Percentiles rank a stretch among this genome's conserved stretches.
These are phyloP conservation scores for Lampris megalopsis DNA, from an alignment of 2,113 vertebrate genomes.

Conservation along the genomic window DNA sequence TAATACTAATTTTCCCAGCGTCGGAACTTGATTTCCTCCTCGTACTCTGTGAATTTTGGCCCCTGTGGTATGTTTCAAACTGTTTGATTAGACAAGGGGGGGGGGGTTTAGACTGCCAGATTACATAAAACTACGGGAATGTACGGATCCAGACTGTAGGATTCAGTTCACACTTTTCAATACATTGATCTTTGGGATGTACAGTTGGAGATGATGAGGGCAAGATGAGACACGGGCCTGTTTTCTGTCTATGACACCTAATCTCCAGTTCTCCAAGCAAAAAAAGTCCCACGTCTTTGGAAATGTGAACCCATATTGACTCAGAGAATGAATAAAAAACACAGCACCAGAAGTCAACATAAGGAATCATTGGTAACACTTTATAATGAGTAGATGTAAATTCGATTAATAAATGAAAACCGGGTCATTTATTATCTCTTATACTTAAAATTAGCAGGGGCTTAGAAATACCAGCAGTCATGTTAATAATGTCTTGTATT, in stretches of 20 bases:
- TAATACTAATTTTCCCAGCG: conserved; percentile 58
- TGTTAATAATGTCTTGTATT: too few relatives aligned
- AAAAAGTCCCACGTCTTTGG: conserved; percentile 7
- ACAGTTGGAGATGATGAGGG: not conserved
- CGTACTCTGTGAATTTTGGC: conserved; percentile 16
- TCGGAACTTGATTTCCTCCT: conserved; percentile 52
- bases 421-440: too few relatives aligned
- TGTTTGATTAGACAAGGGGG: conserved; percentile 48
- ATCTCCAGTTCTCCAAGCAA: not conserved
- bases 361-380: too few relatives aligned
- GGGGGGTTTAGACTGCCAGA: conserved; percentile 41
- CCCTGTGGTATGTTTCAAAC: conserved; percentile 34
- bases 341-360: too few relatives aligned
- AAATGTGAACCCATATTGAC: not conserved
- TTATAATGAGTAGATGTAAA: too few relatives aligned
- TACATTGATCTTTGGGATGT: not conserved
- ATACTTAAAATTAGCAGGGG: too few relatives aligned
- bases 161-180: conserved; percentile 45
- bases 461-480: too few relatives aligned
- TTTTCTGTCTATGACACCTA: not conserved
- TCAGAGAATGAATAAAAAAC: not conserved
- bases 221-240: conserved; percentile 48
- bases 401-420: too few relatives aligned
- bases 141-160: conserved; percentile 34
- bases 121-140: conserved; percentile 36